A percentile compares a stretch with the other conserved stretches of the same genome.
phyloP scores from a whole-genome alignment of 2,797 vertebrate genomes.

The Lacerta agilis region DNA sequence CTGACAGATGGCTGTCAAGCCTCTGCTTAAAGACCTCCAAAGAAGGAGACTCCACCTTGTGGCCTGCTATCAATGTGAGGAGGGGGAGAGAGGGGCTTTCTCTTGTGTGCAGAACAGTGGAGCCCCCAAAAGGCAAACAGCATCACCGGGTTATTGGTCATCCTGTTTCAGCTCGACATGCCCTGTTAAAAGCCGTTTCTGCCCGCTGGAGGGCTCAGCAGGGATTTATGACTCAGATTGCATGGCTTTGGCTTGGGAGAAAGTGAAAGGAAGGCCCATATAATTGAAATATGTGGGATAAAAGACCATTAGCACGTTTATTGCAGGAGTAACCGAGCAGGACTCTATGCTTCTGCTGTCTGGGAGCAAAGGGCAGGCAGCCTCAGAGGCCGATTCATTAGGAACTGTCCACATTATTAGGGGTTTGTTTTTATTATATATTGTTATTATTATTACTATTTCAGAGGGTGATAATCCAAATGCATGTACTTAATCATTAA shows the following conservation, averaged over 20 bases:
- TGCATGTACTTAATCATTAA: not conserved
- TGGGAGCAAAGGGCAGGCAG: not conserved
- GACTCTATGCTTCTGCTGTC: not conserved
- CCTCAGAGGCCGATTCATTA: not conserved
- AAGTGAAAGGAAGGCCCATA: not conserved
- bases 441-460: not conserved
- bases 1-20: too few species aligned
- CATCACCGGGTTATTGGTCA: not conserved
- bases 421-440: not conserved
- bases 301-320: not conserved
- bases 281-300: not conserved
- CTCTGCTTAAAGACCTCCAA: too few species aligned
- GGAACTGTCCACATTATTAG: not conserved
- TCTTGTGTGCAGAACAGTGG: too few species aligned
- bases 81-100: not conserved
- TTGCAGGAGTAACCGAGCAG: not conserved
- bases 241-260: not conserved
- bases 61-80: not conserved
- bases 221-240: not conserved
- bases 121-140: not conserved
- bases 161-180: not conserved
- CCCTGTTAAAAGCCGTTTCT: not conserved
- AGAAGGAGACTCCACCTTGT: too few species aligned
- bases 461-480: not conserved
- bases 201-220: not conserved